phyloP scores from a whole-genome alignment of 2,113 vertebrate species.

The Labeo rohita region DNA sequence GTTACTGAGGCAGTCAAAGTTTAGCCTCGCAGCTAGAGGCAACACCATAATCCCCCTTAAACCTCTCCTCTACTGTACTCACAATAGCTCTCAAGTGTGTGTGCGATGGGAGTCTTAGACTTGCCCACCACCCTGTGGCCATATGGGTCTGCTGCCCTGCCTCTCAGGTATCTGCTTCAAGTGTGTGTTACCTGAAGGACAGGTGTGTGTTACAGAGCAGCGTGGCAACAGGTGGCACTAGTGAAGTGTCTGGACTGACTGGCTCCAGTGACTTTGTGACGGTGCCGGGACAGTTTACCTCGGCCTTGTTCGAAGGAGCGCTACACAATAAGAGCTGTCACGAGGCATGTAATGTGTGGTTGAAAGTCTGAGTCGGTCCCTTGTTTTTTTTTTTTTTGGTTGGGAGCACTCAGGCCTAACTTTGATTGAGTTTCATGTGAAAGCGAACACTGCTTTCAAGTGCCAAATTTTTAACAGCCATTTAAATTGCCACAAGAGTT shows the following conservation, averaged over 20 bases:
- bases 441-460: slow-evolving; percentile 54
- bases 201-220: slow-evolving; percentile 77
- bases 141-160: slow-evolving; percentile 62
- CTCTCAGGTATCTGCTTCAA: slow-evolving; percentile 74
- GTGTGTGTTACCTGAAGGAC: slow-evolving; percentile 46
- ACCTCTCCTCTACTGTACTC: slow-evolving; percentile 72
- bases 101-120: slow-evolving; percentile 29
- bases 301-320: slow-evolving; percentile 69
- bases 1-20: slow-evolving; percentile 63
- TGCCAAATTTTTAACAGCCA: slow-evolving; percentile 40
- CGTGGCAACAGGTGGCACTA: slow-evolving; percentile 77
- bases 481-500: slow-evolving; percentile 50
- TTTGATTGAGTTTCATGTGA: slow-evolving; percentile 72
- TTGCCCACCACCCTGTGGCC: slow-evolving; percentile 47
- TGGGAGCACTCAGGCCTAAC: slow-evolving; percentile 65
- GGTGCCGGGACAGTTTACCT: slow-evolving; percentile 69
- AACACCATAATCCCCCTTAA: slow-evolving; percentile 70
- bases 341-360: slow-evolving; percentile 72
- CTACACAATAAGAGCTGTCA: slow-evolving; percentile 79
- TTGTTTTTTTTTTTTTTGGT: slow-evolving; percentile 47
- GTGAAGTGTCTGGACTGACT: slow-evolving; percentile 73
- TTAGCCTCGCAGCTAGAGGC: slow-evolving; percentile 64
- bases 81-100: slow-evolving; percentile 65
- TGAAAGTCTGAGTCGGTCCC: slow-evolving; percentile 70
- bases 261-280: slow-evolving; percentile 73